Evolutionary conservation across 1,140 invertebrate species (phyloP), one percentile per base, ranked within the genome.

Genomic region (Drosophila cardini): DNA sequence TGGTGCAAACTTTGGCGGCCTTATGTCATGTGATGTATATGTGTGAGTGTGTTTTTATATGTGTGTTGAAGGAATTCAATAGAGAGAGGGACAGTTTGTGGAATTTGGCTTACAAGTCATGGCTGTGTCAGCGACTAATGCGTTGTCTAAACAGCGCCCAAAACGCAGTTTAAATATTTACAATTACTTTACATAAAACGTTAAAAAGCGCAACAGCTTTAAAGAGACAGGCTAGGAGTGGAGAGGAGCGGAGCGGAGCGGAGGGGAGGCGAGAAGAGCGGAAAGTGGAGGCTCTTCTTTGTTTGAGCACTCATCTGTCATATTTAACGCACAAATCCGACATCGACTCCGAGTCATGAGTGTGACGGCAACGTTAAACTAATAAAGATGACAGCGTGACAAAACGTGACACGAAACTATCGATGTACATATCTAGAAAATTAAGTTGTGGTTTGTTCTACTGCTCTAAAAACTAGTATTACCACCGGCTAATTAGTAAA

Each of bases 141-240:
- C 68, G 52, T 58, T 67, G 56, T 53, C 48, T 43, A 68, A 73
- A 73, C 67, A 71, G 5, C 21, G 30, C 52, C 50, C 36, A 62
- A 69, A 69, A 71, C 38, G 67, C 60, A 46, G 52, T 50, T 48
- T 52, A 85, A 85, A 85, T 85, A 75, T 85, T 85, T 78, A 85
- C 81, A 80, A 85, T 80, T 85, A 85, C 81, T 85, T 85, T 72
- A 80, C 81, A 85, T 80, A 80, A 26, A 71, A 72, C 50, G 77
- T 21, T 69, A 46, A 36, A 71, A 78, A 63, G 57, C 65, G 43
- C 56, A 80, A 42, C 63, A 21, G 70, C 13, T 55, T 53, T 30
- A 42, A 11, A 38, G 13, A 11, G 32, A 53, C n/a, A 9, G 9
- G 15, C 26, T 32, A 4, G 18, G n/a, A 7, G 7, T n/a, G 11